phyloP scores from a whole-genome alignment of 2,113 vertebrate species.

The Archocentrus centrarchus region DNA sequence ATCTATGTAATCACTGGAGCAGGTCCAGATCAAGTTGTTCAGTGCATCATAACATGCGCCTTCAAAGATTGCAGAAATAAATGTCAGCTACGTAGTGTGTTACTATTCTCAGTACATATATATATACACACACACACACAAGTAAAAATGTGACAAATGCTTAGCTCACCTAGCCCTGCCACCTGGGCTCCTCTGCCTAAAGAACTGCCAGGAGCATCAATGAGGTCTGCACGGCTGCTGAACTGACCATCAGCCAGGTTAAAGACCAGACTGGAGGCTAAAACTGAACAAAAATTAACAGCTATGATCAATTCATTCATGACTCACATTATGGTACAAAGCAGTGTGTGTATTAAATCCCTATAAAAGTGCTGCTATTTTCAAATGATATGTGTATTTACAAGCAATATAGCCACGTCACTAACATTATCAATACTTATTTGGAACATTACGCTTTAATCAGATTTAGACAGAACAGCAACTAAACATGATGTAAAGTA shows the following conservation, averaged over 20 bases:
- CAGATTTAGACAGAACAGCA: neutral
- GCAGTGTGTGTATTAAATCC: neutral
- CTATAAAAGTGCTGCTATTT: neutral
- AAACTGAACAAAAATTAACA: slow-evolving; percentile 79
- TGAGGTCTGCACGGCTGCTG: slow-evolving; percentile 93
- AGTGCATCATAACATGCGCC: slow-evolving; percentile 96
- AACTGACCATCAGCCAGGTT: slow-evolving; percentile 95
- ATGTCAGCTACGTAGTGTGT: neutral
- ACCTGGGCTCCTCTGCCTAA: slow-evolving; percentile 96
- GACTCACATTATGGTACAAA: neutral
- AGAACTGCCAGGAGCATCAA: slow-evolving; percentile 95
- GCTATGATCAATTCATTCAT: neutral
- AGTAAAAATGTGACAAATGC: neutral
- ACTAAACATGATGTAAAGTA: neutral
- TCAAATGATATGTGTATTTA: neutral
- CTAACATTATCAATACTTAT: neutral
- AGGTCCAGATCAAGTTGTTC: slow-evolving; percentile 98
- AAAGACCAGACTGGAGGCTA: slow-evolving; percentile 95
- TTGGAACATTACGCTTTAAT: neutral
- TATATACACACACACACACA: neutral
- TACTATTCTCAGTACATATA: no score
- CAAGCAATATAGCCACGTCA: neutral
- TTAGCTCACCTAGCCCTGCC: slow-evolving; percentile 91
- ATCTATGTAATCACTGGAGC: slow-evolving; percentile 98
- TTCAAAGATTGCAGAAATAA: slow-evolving; percentile 52